Percentiles rank a stretch among this genome's conserved stretches.
These are phyloP conservation scores for Electrona antarctica DNA, from an alignment of 2,113 vertebrate species.

Conservation along the genomic window DNA sequence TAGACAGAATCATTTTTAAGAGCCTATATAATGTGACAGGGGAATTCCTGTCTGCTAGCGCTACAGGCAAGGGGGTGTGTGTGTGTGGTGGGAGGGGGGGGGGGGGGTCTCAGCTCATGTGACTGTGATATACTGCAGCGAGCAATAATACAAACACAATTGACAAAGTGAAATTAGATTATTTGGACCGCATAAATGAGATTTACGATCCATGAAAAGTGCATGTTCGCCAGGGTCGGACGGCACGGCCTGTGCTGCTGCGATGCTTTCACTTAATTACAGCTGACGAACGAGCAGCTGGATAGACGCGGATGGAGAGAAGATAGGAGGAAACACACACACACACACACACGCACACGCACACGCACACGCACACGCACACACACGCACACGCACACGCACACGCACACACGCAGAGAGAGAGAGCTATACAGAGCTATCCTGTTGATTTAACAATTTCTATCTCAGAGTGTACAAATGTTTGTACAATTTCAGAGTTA, in stretches of 20 bases:
- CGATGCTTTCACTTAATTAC: slow-evolving; percentile 51
- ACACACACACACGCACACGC: too few relatives aligned
- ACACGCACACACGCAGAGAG: too few relatives aligned
- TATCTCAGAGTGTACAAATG: too few relatives aligned
- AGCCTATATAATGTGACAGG: slow-evolving; percentile 64
- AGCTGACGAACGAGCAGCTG: slow-evolving; percentile 30
- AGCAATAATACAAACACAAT: not conserved
- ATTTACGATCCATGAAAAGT: slow-evolving; percentile 48
- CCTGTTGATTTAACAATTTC: too few relatives aligned
- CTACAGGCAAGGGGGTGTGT: slow-evolving; percentile 54
- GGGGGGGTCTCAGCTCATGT: slow-evolving; percentile 11
- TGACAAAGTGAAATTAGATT: slow-evolving; percentile 26
- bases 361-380: too few relatives aligned
- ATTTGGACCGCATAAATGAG: not conserved
- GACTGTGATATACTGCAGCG: slow-evolving; percentile 7
- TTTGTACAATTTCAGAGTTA: not conserved
- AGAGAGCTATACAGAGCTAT: too few relatives aligned
- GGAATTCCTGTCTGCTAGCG: slow-evolving; percentile 65
- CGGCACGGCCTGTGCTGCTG: slow-evolving; percentile 3
- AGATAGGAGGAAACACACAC: not conserved
- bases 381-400: too few relatives aligned
- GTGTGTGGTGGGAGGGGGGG: not conserved
- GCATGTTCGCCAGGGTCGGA: slow-evolving; percentile 3
- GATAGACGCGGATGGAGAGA: not conserved
- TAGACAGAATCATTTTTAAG: slow-evolving; percentile 46